A percentile compares a stretch with the other conserved stretches of the same genome.
phyloP scores from a whole-genome alignment of 2,888 invertebrate genomes.

The Plebejus argus region DNA sequence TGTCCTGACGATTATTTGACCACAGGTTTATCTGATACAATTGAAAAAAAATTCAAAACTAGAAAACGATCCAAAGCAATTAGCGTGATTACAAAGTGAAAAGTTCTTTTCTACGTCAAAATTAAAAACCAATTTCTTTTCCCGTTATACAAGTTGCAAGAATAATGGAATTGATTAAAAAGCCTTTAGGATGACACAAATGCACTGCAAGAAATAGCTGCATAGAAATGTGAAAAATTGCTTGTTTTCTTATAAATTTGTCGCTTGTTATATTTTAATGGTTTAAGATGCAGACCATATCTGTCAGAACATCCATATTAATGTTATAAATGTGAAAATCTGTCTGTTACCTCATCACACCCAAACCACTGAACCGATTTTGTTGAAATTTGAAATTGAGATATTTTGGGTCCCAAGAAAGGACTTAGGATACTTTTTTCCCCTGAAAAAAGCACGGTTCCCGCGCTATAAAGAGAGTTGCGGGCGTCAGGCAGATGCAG shows the following conservation, averaged over 20 bases:
- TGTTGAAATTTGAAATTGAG: too few species aligned
- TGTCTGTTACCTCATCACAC: too few species aligned
- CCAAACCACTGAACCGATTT: too few species aligned
- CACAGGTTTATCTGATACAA: neutral
- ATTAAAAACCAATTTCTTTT: slow-evolving; percentile 6
- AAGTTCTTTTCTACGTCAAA: slow-evolving; percentile 14
- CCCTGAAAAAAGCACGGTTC: too few species aligned
- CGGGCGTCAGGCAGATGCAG: too few species aligned
- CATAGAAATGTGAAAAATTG: slow-evolving; percentile 24
- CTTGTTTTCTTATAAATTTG: neutral
- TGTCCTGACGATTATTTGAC: too few species aligned
- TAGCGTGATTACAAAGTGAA: neutral
- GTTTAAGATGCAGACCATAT: neutral
- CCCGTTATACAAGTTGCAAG: neutral
- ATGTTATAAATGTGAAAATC: too few species aligned
- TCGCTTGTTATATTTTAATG: neutral
- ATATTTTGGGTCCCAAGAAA: too few species aligned
- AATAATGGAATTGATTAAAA: slow-evolving; percentile 22
- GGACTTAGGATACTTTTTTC: too few species aligned
- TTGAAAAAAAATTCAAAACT: neutral
- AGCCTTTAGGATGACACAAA: slow-evolving; percentile 14
- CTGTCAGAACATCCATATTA: too few species aligned
- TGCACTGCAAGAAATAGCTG: slow-evolving; percentile 22
- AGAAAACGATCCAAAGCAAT: neutral
- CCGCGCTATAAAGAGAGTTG: too few species aligned